Evolutionary conservation across 2,888 invertebrate species (phyloP), one percentile per base, ranked within the genome.

Genomic region (Peribatodes rhomboidaria): DNA sequence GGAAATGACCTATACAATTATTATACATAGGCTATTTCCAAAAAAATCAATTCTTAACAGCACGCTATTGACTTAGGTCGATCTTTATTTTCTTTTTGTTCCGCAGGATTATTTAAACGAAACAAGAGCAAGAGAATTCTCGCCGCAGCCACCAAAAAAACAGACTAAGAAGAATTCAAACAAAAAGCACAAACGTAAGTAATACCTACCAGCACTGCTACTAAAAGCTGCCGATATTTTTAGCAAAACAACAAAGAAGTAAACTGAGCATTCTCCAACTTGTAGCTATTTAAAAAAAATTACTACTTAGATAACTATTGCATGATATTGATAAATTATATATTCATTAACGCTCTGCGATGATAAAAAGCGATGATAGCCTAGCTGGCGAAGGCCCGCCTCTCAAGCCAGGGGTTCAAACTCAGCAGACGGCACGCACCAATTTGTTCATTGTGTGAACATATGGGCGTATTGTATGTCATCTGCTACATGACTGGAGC

Each of bases 121-220:
- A 73, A 85, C 85, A 1, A 89, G 83, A 71, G 78, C 80, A 2
- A 74, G 85, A 49, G 85, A 90, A 55, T 79, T 82, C 46, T 78
- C 88, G 0, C 75, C 84, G 1, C 87, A 86, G 59, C 80, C 84
- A 9, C 85, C 88, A 10, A 88, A 92, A 75, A 77, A 84, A 61
- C 87, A 94, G 75, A 83, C 85, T 70, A 86, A 80, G 69, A 94
- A 89, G 78, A 90, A 82, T 61, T 75, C 82, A 42, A 87, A 27
- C 6, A 27, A 86, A 73, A 93, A 88, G 78, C 85, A 86, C 61
- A 92, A 92, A 82, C 91, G 93, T 89, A 84, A 74, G 72, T 60
- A 49, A 18, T n/a, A n/a, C n/a, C n/a, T n/a, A n/a, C n/a, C 35
- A 35, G 3, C 14, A 9, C 33, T 3, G 33, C 8, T 13, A 2